These are phyloP conservation scores for Goniozus legneri DNA, from an alignment of 1,140 invertebrate species.

Conservation along the genomic window DNA sequence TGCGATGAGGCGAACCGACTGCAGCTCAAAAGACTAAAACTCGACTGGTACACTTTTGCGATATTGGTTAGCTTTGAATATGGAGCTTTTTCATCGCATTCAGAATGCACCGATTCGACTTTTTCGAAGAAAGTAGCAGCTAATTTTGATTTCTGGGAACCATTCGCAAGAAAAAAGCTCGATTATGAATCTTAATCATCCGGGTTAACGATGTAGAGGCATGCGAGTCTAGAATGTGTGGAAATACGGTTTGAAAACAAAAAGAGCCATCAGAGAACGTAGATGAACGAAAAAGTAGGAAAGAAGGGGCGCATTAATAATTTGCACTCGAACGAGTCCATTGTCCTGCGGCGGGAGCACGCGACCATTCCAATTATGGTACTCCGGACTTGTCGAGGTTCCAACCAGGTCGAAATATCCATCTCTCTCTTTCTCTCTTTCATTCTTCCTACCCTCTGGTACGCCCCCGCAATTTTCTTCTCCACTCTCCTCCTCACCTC, in stretches of 20 bases:
- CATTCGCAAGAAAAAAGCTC: no score
- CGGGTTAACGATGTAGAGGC: no score
- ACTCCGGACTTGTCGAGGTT: slow-evolving; percentile 36
- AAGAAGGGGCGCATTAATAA: slow-evolving; percentile 43
- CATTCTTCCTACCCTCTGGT: slow-evolving; percentile 6
- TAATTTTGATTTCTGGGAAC: no score
- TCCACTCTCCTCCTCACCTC: slow-evolving; percentile 4
- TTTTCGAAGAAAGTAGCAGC: no score
- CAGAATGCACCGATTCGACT: no score
- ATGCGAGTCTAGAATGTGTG: no score
- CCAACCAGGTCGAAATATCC: slow-evolving; percentile 17
- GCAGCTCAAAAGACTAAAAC: no score
- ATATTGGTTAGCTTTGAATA: no score
- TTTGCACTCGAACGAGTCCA: slow-evolving; percentile 51
- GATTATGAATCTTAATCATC: no score
- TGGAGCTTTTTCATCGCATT: no score
- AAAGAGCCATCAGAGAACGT: neutral
- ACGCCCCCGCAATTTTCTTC: slow-evolving; percentile 2
- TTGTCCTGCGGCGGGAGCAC: slow-evolving; percentile 45
- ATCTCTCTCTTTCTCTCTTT: slow-evolving; percentile 8
- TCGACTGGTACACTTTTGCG: no score
- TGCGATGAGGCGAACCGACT: no score
- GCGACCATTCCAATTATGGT: slow-evolving; percentile 52
- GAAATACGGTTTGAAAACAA: slow-evolving; percentile 13
- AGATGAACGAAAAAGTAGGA: slow-evolving; percentile 14